Evolutionary conservation across 2,888 invertebrate species (phyloP), one percentile per base, ranked within the genome.

Genomic region (Balanococcus diminutus): DNA sequence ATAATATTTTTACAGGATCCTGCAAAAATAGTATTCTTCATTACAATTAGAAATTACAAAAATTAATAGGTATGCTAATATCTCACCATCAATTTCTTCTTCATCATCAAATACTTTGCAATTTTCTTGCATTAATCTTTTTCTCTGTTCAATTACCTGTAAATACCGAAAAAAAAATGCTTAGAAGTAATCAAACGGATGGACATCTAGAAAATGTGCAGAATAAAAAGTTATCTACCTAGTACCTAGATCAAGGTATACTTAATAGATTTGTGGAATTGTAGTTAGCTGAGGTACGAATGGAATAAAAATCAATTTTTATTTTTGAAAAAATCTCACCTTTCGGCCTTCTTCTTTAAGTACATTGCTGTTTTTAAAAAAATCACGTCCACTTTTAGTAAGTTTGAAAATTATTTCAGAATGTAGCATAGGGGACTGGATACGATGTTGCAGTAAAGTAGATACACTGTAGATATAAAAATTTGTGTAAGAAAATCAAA

Each of bases 321-420:
- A 61, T 19, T 19, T 72, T 72, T 31, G n/a, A 61, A 61, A 61
- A 22, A 61, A 22, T 42, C 16, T 39, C 75, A 84, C 84, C 72
- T 75, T 84, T 25, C 31, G 16, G 16, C 67, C 84, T 84, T 84
- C 75, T 0, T 67, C 25, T 75, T 84, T 84, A 11, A 84, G 28
- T 9, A 84, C 22, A 14, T 39, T 19, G 11, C 75, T 39, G n/a
- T 75, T 5, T 8, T 84, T 11, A 31, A 46, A 84, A 19, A 75
- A 84, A 14, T 28, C 25, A 42, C 72, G 67, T 32, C 84, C 84
- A 42, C 16, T 42, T n/a, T 42, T 39, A 19, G 72, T 22, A 14
- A 72, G 1, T 25, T 39, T 25, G 31, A 84, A 84, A 2, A 84
- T 39, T 11, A 46, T 19, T 19, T 84, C 84, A 14, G 42, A 46